Percentiles rank a stretch among this genome's conserved stretches.
Conservation (phyloP, 2,797 vertebrate genomes). For the Pipistrellus pipistrellus region DNA sequence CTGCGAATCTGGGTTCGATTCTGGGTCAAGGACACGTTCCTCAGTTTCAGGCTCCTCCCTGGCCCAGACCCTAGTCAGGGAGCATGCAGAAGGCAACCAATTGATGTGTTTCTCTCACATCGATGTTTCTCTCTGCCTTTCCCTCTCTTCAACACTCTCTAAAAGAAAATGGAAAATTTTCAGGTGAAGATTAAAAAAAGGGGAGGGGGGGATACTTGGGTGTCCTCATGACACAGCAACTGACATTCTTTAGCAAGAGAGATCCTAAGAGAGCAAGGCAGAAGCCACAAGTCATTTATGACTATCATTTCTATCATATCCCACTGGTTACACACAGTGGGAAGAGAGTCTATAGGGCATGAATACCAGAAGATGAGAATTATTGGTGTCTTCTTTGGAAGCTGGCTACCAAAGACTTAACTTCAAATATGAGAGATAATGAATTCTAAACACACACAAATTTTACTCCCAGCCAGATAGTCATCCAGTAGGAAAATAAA, state of each 20-base stretch:
- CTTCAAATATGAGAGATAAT: slow-evolving; percentile 25
- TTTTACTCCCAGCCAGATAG: background rate
- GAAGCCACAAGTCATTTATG: background rate
- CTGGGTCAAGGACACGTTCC: background rate
- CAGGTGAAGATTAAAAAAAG: background rate
- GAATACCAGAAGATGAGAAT: background rate
- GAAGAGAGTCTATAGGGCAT: background rate
- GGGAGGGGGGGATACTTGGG: background rate
- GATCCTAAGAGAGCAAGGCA: background rate
- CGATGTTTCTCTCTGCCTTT: background rate
- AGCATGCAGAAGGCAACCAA: background rate
- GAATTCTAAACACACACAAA: background rate
- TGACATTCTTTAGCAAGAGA: background rate
- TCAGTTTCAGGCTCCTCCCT: background rate
- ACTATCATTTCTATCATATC: background rate
- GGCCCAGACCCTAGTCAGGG: background rate
- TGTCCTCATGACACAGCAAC: background rate
- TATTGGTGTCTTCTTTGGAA: background rate
- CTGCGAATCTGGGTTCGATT: background rate
- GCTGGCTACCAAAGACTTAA: background rate
- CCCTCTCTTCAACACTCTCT: background rate
- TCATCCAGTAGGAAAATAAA: slow-evolving; percentile 13
- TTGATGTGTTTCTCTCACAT: background rate
- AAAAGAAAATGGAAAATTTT: background rate
- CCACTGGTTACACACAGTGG: background rate